Percentiles rank a stretch among this genome's conserved stretches.
phyloP scores from a whole-genome alignment of 1,140 invertebrate species.

The Orius insidiosus region DNA sequence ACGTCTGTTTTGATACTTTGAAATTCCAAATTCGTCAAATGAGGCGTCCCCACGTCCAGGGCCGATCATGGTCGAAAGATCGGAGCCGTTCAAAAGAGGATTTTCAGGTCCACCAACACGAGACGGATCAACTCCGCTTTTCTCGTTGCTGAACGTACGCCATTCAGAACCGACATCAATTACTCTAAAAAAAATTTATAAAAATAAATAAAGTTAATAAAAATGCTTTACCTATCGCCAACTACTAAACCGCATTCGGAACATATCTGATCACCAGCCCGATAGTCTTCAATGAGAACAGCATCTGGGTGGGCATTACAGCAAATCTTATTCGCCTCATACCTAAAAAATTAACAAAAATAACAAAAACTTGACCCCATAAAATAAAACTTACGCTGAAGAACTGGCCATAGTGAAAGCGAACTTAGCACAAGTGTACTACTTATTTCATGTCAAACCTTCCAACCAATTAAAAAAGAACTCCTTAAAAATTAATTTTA shows the following conservation, averaged over 20 bases:
- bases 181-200: constrained; percentile 61
- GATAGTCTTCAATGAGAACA: constrained; percentile 89
- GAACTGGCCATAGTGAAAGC: too few relatives aligned
- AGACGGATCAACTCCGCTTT: constrained; percentile 88
- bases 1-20: constrained; percentile 86
- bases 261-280: constrained; percentile 98
- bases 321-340: constrained; percentile 57
- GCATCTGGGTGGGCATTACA: constrained; percentile 93
- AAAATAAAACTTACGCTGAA: too few relatives aligned
- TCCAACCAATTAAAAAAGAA: too few relatives aligned
- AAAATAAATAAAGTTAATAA: too few relatives aligned
- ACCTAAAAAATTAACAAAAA: constrained; percentile 30
- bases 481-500: too few relatives aligned
- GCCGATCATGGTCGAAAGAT: constrained; percentile 94
- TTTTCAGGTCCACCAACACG: constrained; percentile 97
- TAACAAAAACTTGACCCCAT: too few relatives aligned
- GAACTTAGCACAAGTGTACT: too few relatives aligned
- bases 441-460: too few relatives aligned
- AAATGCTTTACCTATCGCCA: constrained; percentile 91
- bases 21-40: constrained; percentile 65
- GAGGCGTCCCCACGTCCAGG: constrained; percentile 70
- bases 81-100: constrained; percentile 83
- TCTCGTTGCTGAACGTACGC: constrained; percentile 99
- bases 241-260: constrained; percentile 97
- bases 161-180: constrained; percentile 99